Base-by-base conservation (phyloP, 2,888 invertebrate species). In the Phengaris arion region DNA sequence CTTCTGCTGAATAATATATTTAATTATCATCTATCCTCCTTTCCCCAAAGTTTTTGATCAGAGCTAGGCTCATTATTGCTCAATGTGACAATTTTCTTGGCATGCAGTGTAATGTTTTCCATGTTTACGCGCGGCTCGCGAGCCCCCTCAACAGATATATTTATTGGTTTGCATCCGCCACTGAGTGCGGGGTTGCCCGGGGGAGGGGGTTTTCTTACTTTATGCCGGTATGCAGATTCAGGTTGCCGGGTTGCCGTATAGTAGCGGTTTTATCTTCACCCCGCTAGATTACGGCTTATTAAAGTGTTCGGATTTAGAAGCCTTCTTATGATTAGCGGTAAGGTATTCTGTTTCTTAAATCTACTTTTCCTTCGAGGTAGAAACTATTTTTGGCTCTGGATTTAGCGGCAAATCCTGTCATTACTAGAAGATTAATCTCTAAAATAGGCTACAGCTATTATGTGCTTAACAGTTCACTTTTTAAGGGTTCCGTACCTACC, bases 181-280 rank as follows among this genome's bases (percentile, higher is more conserved):
- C 85, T 86, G 87, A 87, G 88, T 86, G 87, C 83, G 82, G 79
- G 80, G 83, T 79, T 79, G 81, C 82, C 79, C 81, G 84, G 85
- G 86, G 84, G 85, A 87, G 87, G 91, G 84, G 88, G 85, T 91
- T 55, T 90, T 88, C 85, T 83, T 85, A 88, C 83, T 92, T 92
- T 90, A 90, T 87, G 85, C 81, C 88, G 78, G 79, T 86, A 89
- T 84, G 87, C 83, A 87, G 86, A 86, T 85, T 79, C 55, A 68
- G 77, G 76, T 77, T 76, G 74, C 77, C 55, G 59, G 74, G 10
- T 72, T 57, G 46, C 51, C 78, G 73, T 79, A 78, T 55, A 35
- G 76, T 74, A 55, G 35, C 69, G 10, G 70, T 75, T 78, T 79
- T 78, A 78, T 78, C 68, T 35, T 45, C 22, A 51, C 48, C 48